Evolutionary conservation across 64 coral and sea anemone genomes (phyloP).

Genomic region (Platygyra sinensis): DNA sequence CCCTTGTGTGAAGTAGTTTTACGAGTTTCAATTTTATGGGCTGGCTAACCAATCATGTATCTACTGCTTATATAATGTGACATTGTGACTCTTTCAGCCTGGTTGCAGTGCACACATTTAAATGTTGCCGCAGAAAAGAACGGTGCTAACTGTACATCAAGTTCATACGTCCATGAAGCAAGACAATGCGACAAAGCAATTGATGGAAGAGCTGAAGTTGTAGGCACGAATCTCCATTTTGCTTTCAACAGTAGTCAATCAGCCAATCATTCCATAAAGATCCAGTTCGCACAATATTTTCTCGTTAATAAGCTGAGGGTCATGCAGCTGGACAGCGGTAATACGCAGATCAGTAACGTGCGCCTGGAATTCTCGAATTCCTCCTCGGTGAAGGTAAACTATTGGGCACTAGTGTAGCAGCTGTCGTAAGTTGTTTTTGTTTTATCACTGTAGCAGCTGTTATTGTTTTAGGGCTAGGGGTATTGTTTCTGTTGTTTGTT

Average conservation of each 20-base stretch:
- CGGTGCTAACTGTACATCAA: neutral
- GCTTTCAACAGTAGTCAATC: neutral
- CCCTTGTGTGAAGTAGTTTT: too few species aligned
- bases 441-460: too few species aligned
- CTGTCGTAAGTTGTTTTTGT: too few species aligned
- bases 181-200: neutral
- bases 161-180: neutral
- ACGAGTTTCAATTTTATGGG: too few species aligned
- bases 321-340: neutral
- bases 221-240: neutral
- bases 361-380: neutral
- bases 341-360: conserved; percentile 3
- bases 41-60: too few species aligned
- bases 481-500: too few species aligned
- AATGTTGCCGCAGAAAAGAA: neutral
- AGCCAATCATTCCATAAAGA: neutral
- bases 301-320: neutral
- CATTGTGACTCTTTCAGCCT: neutral
- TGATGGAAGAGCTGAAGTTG: neutral
- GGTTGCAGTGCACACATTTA: conserved; percentile 25
- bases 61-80: neutral
- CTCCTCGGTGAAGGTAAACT: neutral
- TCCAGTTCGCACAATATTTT: neutral
- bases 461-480: too few species aligned
- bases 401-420: too few species aligned